Conservation (phyloP, 2,113 vertebrate species). For the Elaphurus davidianus region DNA sequence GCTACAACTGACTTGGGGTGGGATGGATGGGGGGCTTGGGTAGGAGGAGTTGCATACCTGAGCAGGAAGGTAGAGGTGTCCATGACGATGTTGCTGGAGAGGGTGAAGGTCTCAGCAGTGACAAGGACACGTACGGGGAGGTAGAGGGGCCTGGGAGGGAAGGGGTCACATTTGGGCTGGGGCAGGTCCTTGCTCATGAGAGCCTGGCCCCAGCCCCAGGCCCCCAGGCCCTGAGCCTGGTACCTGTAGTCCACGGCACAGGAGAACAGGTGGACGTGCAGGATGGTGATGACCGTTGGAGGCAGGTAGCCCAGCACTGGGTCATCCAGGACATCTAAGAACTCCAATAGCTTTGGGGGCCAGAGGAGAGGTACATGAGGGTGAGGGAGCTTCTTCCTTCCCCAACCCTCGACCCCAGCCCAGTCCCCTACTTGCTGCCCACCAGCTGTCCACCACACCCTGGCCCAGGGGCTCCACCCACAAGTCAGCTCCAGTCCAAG, state of each 20-base stretch:
- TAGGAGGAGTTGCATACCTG: slow-evolving; percentile 77
- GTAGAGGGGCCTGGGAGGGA: slow-evolving; percentile 87
- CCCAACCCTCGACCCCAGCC: no score
- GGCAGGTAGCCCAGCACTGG: slow-evolving; percentile 92
- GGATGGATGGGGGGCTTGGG: rapidly evolving
- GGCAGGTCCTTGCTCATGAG: background rate
- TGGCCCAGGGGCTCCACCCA: background rate
- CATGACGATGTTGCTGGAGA: slow-evolving; percentile 94
- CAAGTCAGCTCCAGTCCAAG: background rate
- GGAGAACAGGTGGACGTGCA: slow-evolving; percentile 91
- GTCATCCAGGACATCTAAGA: slow-evolving; percentile 92
- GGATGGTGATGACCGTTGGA: slow-evolving; percentile 90
- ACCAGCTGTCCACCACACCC: background rate
- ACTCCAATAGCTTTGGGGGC: slow-evolving; percentile 87
- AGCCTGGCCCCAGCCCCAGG: background rate
- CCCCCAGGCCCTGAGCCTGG: background rate
- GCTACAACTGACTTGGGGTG: background rate
- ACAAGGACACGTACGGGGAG: slow-evolving; percentile 89
- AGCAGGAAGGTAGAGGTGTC: slow-evolving; percentile 94
- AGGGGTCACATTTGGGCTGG: background rate
- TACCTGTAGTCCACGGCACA: slow-evolving; percentile 94
- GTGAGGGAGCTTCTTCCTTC: background rate
- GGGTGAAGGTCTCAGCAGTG: slow-evolving; percentile 91
- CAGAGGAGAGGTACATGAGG: background rate
- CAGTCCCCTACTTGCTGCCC: background rate